A percentile compares a stretch with the other conserved stretches of the same genome.
Conservation (phyloP, 2,797 vertebrate genomes). For the Ctenochaetus hawaiiensis region DNA sequence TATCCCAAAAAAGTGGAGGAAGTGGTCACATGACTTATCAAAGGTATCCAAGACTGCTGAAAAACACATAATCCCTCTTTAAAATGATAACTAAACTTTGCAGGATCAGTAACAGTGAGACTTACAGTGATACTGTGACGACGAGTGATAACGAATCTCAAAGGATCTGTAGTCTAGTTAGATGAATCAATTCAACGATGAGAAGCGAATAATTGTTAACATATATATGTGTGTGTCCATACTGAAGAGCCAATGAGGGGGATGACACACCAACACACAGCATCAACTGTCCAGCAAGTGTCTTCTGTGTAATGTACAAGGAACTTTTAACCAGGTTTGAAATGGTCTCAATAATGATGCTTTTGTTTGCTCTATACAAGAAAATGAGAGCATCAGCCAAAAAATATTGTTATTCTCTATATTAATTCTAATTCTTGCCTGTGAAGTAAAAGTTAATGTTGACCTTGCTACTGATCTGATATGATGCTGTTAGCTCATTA, state of each 20-base stretch:
- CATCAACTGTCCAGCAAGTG: neutral
- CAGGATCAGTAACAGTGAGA: neutral
- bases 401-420: too few relatives aligned
- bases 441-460: too few relatives aligned
- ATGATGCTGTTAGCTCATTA: too few relatives aligned
- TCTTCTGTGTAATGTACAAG: too few relatives aligned
- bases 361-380: too few relatives aligned
- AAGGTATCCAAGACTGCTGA: conserved; percentile 10
- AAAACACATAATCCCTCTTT: conserved; percentile 35
- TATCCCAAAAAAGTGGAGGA: conserved; percentile 11
- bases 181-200: neutral
- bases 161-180: neutral
- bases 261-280: neutral
- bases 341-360: too few relatives aligned
- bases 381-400: too few relatives aligned
- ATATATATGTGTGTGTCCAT: neutral
- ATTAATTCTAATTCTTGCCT: too few relatives aligned
- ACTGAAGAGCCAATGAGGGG: neutral
- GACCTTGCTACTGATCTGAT: too few relatives aligned
- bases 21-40: conserved; percentile 35
- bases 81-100: neutral
- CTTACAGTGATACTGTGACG: neutral
- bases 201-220: neutral
- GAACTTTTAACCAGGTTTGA: too few relatives aligned
- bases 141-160: neutral